phyloP scores from a whole-genome alignment of 2,113 vertebrate species.

The Ophthalmolycus amberensis region DNA sequence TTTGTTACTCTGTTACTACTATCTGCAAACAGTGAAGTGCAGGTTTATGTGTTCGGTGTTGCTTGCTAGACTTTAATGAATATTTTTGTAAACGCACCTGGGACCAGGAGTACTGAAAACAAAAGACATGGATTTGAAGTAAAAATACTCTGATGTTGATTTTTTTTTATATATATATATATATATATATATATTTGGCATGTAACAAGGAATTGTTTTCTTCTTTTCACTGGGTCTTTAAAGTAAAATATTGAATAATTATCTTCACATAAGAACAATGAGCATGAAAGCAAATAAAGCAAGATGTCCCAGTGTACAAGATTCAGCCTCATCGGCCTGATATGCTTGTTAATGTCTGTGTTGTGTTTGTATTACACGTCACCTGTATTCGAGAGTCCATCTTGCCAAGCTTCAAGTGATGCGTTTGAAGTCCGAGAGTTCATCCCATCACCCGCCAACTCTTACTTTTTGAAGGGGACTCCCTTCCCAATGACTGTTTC shows the following conservation, averaged over 20 bases:
- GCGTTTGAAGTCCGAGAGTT: neutral
- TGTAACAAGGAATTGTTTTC: neutral
- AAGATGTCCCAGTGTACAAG: neutral
- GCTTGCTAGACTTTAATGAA: too few species aligned
- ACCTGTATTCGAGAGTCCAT: neutral
- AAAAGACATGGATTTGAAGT: neutral
- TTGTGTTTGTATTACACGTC: too few species aligned
- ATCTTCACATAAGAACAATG: neutral
- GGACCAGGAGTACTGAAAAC: neutral
- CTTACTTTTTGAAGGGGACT: too few species aligned
- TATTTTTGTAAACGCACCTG: neutral
- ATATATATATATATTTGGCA: neutral
- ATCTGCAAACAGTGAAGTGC: neutral
- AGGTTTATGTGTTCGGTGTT: neutral
- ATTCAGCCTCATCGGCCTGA: neutral
- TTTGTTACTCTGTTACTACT: neutral
- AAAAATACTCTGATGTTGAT: too few species aligned
- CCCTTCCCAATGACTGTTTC: too few species aligned
- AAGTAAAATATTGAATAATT: neutral
- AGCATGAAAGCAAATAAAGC: neutral
- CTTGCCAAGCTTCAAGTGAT: neutral
- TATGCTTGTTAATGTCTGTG: neutral
- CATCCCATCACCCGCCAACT: neutral
- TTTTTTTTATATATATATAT: neutral
- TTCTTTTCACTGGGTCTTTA: too few species aligned